Percentiles rank a stretch among this genome's conserved stretches.
phyloP scores from a whole-genome alignment of 2,113 vertebrate genomes.

The Pao palembangensis region DNA sequence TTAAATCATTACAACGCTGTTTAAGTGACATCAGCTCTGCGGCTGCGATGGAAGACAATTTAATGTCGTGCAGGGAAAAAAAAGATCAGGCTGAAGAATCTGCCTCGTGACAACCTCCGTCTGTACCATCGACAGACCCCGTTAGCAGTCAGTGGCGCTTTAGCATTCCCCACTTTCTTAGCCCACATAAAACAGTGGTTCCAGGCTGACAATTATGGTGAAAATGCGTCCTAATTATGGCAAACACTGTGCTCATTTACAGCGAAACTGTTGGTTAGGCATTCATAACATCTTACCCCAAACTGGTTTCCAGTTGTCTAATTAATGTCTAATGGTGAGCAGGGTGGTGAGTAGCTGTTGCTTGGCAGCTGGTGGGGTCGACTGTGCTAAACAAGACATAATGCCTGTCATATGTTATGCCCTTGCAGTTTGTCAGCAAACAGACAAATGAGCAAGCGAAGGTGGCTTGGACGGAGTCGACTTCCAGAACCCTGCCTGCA shows the following conservation, averaged over 20 bases:
- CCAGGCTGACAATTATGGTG: slow-evolving; percentile 39
- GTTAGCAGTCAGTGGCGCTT: slow-evolving; percentile 30
- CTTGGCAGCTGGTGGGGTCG: slow-evolving; percentile 23
- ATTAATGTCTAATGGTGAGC: slow-evolving; percentile 54
- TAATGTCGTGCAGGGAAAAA: slow-evolving; percentile 35
- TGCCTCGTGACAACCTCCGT: slow-evolving; percentile 51
- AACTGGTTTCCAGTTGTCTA: slow-evolving; percentile 52
- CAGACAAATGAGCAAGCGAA: slow-evolving; percentile 1
- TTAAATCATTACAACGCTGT: slow-evolving; percentile 55
- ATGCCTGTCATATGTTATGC: slow-evolving; percentile 13
- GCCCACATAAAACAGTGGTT: slow-evolving; percentile 53
- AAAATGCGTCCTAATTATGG: slow-evolving; percentile 48
- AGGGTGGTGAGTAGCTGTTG: slow-evolving; percentile 35
- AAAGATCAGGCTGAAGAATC: slow-evolving; percentile 38
- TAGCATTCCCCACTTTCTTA: slow-evolving; percentile 52
- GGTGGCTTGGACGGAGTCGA: too few species aligned
- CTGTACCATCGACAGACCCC: slow-evolving; percentile 30
- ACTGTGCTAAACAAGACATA: too few species aligned
- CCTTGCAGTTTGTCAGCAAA: not conserved
- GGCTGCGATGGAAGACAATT: slow-evolving; percentile 68
- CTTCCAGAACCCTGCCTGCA: slow-evolving; percentile 14
- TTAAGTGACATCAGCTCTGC: slow-evolving; percentile 68
- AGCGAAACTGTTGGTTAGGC: slow-evolving; percentile 42
- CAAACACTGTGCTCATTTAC: slow-evolving; percentile 1
- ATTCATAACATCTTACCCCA: slow-evolving; percentile 43